Conservation (phyloP, 2,113 vertebrate species). For the Cettia cetti region DNA sequence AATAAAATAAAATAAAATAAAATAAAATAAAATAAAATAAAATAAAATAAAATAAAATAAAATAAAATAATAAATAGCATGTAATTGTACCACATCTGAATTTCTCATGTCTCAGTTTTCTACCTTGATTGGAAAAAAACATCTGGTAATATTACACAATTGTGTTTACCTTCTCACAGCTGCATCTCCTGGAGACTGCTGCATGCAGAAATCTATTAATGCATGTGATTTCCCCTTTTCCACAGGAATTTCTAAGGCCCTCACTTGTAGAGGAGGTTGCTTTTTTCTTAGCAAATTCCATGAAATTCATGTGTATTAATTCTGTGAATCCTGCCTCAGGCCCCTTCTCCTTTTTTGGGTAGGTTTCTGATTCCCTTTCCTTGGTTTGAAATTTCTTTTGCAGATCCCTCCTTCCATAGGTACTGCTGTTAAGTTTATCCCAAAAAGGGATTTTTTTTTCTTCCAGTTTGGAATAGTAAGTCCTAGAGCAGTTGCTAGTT, state of each 20-base stretch:
- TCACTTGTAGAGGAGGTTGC: neutral
- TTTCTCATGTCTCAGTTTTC: neutral
- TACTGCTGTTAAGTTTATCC: neutral
- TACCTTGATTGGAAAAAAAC: neutral
- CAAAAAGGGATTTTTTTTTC: neutral
- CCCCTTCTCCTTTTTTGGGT: rapidly evolving
- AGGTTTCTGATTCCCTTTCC: neutral
- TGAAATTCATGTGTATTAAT: neutral
- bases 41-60: neutral
- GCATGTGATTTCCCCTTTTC: neutral
- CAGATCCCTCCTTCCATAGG: neutral
- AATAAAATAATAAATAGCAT: neutral
- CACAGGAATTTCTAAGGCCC: neutral
- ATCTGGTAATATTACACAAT: neutral
- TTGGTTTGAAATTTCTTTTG: neutral
- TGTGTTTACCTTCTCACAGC: neutral
- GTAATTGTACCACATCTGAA: neutral
- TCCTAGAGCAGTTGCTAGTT: neutral
- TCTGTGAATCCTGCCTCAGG: neutral
- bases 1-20: neutral
- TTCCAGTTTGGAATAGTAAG: neutral
- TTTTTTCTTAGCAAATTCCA: neutral
- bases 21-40: neutral
- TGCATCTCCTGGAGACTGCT: neutral
- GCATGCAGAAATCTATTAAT: neutral